Percentiles rank a stretch among this genome's conserved stretches.
phyloP scores from a whole-genome alignment of 2,113 vertebrate species.

The Calidris pygmaea region DNA sequence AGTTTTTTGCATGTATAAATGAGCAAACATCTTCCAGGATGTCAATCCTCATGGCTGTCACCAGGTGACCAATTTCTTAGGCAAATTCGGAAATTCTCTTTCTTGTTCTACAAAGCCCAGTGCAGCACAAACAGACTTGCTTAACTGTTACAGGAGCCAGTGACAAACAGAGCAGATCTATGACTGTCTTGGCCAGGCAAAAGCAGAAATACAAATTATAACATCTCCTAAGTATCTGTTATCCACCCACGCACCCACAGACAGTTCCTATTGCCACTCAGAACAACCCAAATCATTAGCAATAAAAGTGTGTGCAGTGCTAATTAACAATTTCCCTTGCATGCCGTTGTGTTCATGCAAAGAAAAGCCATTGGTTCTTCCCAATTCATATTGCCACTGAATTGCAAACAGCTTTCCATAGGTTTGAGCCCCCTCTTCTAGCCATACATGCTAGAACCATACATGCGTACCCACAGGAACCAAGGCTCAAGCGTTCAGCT shows the following conservation, averaged over 20 bases:
- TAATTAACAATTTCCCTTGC: not conserved
- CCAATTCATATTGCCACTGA: not conserved
- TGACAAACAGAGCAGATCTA: not conserved
- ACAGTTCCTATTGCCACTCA: constrained; percentile 21
- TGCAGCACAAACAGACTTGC: not conserved
- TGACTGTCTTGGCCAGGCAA: not conserved
- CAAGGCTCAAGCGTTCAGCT: not conserved
- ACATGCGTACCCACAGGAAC: not conserved
- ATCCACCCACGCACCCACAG: constrained; percentile 25
- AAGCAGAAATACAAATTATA: constrained; percentile 36
- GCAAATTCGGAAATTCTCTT: not conserved
- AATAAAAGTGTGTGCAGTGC: not conserved
- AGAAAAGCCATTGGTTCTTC: not conserved
- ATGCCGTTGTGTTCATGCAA: not conserved
- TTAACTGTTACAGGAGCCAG: not conserved
- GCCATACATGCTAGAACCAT: not conserved
- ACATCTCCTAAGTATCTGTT: constrained; percentile 7
- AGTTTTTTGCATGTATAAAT: not conserved
- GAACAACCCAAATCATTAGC: constrained; percentile 18
- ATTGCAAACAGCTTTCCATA: not conserved
- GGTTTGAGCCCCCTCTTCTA: not conserved
- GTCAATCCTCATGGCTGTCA: not conserved
- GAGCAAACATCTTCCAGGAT: not conserved
- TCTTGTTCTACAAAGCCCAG: not conserved
- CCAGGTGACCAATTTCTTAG: not conserved